Evolutionary conservation across 1,140 invertebrate genomes (phyloP), one percentile per base, ranked within the genome.

Genomic region (Pomacea maculata): DNA sequence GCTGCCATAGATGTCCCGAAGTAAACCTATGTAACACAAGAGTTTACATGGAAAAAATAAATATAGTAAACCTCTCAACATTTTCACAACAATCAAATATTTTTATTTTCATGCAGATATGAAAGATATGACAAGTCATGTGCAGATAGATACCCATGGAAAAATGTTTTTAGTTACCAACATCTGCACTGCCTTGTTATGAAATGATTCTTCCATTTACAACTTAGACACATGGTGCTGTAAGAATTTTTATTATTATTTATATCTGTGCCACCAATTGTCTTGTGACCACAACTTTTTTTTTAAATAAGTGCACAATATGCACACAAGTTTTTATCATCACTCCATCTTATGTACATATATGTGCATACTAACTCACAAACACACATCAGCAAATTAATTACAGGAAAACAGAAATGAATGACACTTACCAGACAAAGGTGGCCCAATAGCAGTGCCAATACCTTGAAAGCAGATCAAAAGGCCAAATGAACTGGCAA

Each of bases 401-500:
- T 55, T 6, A 75, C 25, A 10, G 17, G 55, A 7, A 63, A 63
- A 76, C 57, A 55, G 0, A 52, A 12, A 52, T 75, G 7, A 10
- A 63, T 29, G 55, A 0, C 15, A 75, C 81, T 71, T 81, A 96
- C 96, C 96, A 88, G 96, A 95, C 68, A 97, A 92, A 68, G 97
- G 97, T 82, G 95, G 93, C 75, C 97, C 97, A 52, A 97, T 91
- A 14, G 95, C 93, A 4, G 96, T 96, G 3, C 97, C 97, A 72
- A 97, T 88, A 55, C 97, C 97, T 94, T 98, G 97, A 92, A 99
- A 98, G 64, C 98, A 92, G 79, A 98, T 94, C 72, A 98, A 93
- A 29, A 99, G 92, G 52, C 98, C 98, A 91, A 98, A 99, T 11
- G 97, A 97, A 90, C 97, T 98, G 0, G 96, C 97, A 21, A 98